phyloP scores from a whole-genome alignment of 1,140 invertebrate genomes.

The Araneus ventricosus region DNA sequence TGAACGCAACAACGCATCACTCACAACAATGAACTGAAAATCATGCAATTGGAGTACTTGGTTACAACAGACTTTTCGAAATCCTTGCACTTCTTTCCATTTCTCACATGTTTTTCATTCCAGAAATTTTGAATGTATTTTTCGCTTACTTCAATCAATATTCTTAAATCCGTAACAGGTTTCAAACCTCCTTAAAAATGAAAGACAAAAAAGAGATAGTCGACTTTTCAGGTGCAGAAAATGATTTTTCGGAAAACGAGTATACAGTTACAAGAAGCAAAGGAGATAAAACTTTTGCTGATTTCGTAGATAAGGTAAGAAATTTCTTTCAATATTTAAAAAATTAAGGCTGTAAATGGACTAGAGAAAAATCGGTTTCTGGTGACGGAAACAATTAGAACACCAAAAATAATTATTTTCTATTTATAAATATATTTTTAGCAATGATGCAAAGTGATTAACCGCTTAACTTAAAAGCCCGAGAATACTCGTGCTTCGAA shows the following conservation, averaged over 20 bases:
- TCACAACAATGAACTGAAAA: not conserved
- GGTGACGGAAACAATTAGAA: no score
- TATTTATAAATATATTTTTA: no score
- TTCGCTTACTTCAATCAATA: not conserved
- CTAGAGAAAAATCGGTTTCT: no score
- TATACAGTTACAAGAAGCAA: not conserved
- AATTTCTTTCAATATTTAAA: not conserved
- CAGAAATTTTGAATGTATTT: not conserved
- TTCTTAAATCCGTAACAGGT: not conserved
- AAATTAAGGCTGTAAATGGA: not conserved
- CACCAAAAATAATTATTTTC: no score
- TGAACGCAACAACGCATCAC: not conserved
- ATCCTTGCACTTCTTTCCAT: not conserved
- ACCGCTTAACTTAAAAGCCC: no score
- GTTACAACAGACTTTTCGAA: not conserved
- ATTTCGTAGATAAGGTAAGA: slow-evolving; percentile 34
- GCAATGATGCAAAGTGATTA: no score
- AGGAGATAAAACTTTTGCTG: not conserved
- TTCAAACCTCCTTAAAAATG: not conserved
- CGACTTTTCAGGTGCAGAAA: not conserved
- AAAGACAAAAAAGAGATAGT: not conserved
- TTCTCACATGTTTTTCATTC: not conserved
- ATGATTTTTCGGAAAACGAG: not conserved
- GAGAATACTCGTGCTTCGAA: no score
- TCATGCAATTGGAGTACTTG: not conserved